Percentiles rank a stretch among this genome's conserved stretches.
Evolutionary conservation across 2,113 vertebrate species (phyloP).

Genomic region (Chaetodon trifascialis): DNA sequence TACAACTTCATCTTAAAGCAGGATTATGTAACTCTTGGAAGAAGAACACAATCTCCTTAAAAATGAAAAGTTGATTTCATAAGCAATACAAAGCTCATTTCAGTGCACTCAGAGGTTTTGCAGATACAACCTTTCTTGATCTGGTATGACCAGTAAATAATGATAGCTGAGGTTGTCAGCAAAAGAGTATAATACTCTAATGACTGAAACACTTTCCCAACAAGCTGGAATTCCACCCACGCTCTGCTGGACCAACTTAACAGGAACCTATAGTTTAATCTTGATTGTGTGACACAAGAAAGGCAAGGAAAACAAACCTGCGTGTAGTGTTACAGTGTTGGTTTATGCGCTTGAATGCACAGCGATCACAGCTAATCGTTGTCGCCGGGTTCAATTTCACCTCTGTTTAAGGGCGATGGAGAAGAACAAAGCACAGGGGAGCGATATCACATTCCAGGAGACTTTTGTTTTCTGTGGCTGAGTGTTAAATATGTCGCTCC

Average conservation of each 20-base stretch:
- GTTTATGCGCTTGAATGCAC: slow-evolving; percentile 10
- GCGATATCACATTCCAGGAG: slow-evolving; percentile 5
- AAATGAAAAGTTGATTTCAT: neutral
- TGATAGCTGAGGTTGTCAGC: too few species aligned
- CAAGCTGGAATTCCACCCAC: neutral
- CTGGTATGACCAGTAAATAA: neutral
- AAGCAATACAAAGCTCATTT: neutral
- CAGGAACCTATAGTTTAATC: neutral
- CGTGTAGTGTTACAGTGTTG: neutral
- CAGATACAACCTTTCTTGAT: neutral
- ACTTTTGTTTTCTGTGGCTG: slow-evolving; percentile 2
- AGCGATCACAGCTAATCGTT: slow-evolving; percentile 35
- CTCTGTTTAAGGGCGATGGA: neutral
- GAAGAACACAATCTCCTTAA: neutral
- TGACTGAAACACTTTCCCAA: neutral
- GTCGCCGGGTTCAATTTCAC: slow-evolving; percentile 25
- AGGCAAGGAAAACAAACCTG: slow-evolving; percentile 4
- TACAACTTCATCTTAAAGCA: neutral
- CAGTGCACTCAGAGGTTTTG: neutral
- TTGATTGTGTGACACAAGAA: slow-evolving; percentile 2
- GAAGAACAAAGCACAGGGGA: slow-evolving; percentile 19
- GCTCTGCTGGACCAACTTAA: neutral
- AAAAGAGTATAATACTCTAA: neutral
- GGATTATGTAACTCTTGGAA: neutral
- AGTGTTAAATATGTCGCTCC: neutral